Evolutionary conservation across 2,888 invertebrate species (phyloP), one percentile per base, ranked within the genome.

Genomic region (Nineta flava): DNA sequence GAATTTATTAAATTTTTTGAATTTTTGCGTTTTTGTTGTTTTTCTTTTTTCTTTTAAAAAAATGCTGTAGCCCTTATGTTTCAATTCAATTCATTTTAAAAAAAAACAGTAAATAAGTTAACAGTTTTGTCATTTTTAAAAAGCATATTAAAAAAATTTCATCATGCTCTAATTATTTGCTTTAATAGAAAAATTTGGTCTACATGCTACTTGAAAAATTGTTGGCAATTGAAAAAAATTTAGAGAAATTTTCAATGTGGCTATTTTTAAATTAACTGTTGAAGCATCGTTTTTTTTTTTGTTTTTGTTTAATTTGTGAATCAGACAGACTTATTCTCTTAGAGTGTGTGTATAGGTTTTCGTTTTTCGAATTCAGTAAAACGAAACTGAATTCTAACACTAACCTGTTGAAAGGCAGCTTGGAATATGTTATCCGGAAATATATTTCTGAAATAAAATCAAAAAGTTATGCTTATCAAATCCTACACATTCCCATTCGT

Each of bases 401-500:
- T 63, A 63, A 76, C 76, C 69, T 87, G 87, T 65, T 87, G 86
- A 65, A 90, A 87, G 51, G 87, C 81, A 26, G 93, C 91, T 69
- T 88, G 87, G 61, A 93, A 87, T 56, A 93, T 77, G 70, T 93
- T 93, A 65, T 88, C 90, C 15, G 92, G 88, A 63, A 93, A 83
- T 61, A 91, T 83, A 67, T 94, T 94, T 68, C 92, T 92, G 75
- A 50, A 76, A 75, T 61, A 56, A 59, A 58, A 61, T 54, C 47
- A 54, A 52, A 55, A 26, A 31, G 19, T 43, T 43, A 19, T 16
- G 47, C 32, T 26, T 26, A 50, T 17, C 35, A 50, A 49, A 21
- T 12, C 34, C 44, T 44, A 44, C 44, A 44, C 19, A 15, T 15
- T 26, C 26, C 26, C 26, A 26, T 26, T 26, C 26, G 26, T 26